These are phyloP conservation scores for Acleris emargana DNA, from an alignment of 2,888 invertebrate species.

Conservation along the genomic window DNA sequence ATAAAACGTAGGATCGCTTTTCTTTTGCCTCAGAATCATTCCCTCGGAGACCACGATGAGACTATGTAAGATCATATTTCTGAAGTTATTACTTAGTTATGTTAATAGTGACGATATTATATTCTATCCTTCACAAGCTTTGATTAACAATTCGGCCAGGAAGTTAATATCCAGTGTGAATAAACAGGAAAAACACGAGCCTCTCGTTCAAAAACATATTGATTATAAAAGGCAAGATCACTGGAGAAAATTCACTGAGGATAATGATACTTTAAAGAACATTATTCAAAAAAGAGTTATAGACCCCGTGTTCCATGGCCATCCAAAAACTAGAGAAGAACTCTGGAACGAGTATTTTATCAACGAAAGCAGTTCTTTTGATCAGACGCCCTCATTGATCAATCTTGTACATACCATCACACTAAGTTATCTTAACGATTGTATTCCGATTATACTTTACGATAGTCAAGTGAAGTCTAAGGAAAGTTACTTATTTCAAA, in stretches of 20 bases:
- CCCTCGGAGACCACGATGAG: constrained; percentile 33
- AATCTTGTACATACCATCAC: constrained; percentile 85
- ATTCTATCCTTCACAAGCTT: constrained; percentile 63
- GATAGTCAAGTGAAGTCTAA: constrained; percentile 83
- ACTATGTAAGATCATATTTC: constrained; percentile 30
- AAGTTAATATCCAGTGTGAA: not conserved
- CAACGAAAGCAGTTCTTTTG: constrained; percentile 61
- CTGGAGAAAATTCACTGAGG: constrained; percentile 41
- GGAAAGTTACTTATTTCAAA: constrained; percentile 83
- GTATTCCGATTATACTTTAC: constrained; percentile 87
- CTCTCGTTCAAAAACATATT: not conserved
- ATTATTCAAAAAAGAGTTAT: constrained; percentile 56
- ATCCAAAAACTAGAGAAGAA: constrained; percentile 84
- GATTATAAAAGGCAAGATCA: constrained; percentile 24
- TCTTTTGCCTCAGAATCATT: constrained; percentile 27
- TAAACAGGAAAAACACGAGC: not conserved
- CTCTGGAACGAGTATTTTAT: constrained; percentile 79
- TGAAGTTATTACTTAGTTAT: constrained; percentile 17
- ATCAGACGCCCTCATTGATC: constrained; percentile 85
- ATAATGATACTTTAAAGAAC: constrained; percentile 2
- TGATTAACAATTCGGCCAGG: not conserved
- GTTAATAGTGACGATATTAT: constrained; percentile 54
- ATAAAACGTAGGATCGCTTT: constrained; percentile 54
- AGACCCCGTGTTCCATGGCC: constrained; percentile 82
- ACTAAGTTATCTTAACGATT: constrained; percentile 84